A percentile compares a stretch with the other conserved stretches of the same genome.
Evolutionary conservation across 2,888 invertebrate genomes (phyloP).

Genomic region (Xylophagus ater): DNA sequence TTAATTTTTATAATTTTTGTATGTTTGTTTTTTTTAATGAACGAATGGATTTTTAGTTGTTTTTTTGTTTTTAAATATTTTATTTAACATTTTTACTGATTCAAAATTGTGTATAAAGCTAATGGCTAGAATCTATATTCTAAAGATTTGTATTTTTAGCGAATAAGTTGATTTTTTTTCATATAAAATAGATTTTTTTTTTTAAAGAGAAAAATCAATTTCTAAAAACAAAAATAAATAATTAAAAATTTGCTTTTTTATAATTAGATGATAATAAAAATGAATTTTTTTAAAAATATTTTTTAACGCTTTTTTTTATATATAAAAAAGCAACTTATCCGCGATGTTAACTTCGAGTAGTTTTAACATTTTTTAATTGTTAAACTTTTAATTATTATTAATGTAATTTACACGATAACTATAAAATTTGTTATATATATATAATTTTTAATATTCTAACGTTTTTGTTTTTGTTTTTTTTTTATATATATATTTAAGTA

Average conservation of each 20-base stretch:
- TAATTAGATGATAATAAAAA: constrained; percentile 1
- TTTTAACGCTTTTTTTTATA: constrained; percentile 6
- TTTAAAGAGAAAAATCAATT: too few relatives aligned
- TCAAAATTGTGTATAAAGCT: constrained; percentile 10
- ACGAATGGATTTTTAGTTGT: too few relatives aligned
- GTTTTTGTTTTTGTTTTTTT: constrained; percentile 20
- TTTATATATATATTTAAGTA: constrained; percentile 18
- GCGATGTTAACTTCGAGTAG: constrained; percentile 39
- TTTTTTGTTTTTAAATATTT: too few relatives aligned
- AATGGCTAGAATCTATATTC: constrained; percentile 13
- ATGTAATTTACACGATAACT: constrained; percentile 8
- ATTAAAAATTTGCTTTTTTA: constrained; percentile 6
- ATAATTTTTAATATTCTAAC: constrained; percentile 17
- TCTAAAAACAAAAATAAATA: constrained; percentile 9
- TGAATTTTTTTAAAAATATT: constrained; percentile 1
- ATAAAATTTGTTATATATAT: constrained; percentile 9
- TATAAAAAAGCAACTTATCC: constrained; percentile 20
- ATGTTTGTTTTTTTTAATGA: too few relatives aligned
- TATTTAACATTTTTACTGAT: too few relatives aligned
- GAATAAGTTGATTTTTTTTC: constrained; percentile 7
- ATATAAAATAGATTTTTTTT: too few relatives aligned
- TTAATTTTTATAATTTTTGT: too few relatives aligned
- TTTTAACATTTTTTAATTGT: constrained; percentile 23
- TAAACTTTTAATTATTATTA: constrained; percentile 11
- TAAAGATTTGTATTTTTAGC: constrained; percentile 5